A percentile compares a stretch with the other conserved stretches of the same genome.
Conservation (phyloP, 2,888 invertebrate genomes). For the Tethea ocularis region DNA sequence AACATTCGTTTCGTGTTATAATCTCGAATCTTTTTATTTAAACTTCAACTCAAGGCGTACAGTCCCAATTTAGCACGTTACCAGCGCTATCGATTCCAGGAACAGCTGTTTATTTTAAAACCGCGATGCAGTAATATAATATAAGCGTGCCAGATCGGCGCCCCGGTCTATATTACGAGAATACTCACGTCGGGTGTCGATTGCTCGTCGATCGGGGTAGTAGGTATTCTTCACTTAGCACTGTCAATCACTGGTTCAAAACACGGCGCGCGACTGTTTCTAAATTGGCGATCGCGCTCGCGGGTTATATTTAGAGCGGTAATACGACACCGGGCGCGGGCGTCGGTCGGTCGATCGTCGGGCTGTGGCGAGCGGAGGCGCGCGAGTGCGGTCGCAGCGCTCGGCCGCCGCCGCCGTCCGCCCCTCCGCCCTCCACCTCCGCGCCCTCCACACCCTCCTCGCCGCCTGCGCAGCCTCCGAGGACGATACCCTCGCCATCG, state of each 20-base stretch:
- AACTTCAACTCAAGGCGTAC: slow-evolving; percentile 30
- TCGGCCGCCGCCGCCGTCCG: slow-evolving; percentile 23
- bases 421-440: slow-evolving; percentile 21
- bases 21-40: slow-evolving; percentile 64
- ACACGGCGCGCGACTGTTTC: slow-evolving; percentile 80
- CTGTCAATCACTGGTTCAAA: slow-evolving; percentile 83
- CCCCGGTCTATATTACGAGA: slow-evolving; percentile 36
- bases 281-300: slow-evolving; percentile 82
- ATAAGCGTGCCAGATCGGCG: slow-evolving; percentile 35
- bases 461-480: slow-evolving; percentile 53
- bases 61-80: slow-evolving; percentile 74
- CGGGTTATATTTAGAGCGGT: slow-evolving; percentile 81
- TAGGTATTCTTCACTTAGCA: slow-evolving; percentile 80
- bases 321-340: slow-evolving; percentile 81
- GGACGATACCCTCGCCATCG: slow-evolving; percentile 68
- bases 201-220: slow-evolving; percentile 54
- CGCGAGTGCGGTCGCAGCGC: slow-evolving; percentile 59
- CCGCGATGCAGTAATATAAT: slow-evolving; percentile 64
- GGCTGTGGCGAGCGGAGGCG: slow-evolving; percentile 62
- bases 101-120: slow-evolving; percentile 81
- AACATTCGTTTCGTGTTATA: slow-evolving; percentile 16
- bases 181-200: slow-evolving; percentile 70
- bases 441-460: slow-evolving; percentile 20
- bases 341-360: slow-evolving; percentile 74
- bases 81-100: slow-evolving; percentile 68